Evolutionary conservation across 92 coral and sea anemone species (phyloP), one percentile per base, ranked within the genome.

Genomic region (Muricea muricata): DNA sequence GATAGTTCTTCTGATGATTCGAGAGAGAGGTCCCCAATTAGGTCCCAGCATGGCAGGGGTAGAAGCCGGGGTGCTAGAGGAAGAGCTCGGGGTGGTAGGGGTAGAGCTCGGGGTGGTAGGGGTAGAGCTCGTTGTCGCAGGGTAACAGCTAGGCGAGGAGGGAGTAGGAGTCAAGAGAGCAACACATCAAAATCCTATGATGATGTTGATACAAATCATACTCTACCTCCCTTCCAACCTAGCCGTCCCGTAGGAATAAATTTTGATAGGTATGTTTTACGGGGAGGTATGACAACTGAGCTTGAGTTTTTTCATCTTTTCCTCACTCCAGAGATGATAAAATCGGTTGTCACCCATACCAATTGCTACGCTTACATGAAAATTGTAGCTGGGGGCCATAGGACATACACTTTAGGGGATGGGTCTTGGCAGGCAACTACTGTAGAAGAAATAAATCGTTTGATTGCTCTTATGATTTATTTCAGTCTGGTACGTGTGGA

Each of bases 391-490:
- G 37, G 60, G 23, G 60, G 60, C 1, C 23, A 1, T 52, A 52
- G 3, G 2, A 52, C 34, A 3, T 58, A 58, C n/a, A 29, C 12
- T 15, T 12, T 15, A 4, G 35, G n/a, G 81, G 65, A 93, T 40
- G 93, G 92, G 30, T 86, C 92, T 86, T 93, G 97, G 93, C 33
- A 39, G 29, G 96, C 87, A 17, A 78, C 83, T 34, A 80, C 79
- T 26, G 52, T 87, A 28, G 80, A 84, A 11, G 93, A 87, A 58
- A 87, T 92, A 28, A 66, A 80, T 34, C 54, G 68, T 56, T 71
- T 92, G 45, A 92, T 92, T 21, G 91, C 91, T 11, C 41, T 83
- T 6, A 40, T 86, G 3, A 83, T 89, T 30, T 89, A 86, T 67
- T 89, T 92, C 79, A 93, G 95, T 26, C 82, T 92, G 69, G 91